Evolutionary conservation across 2,888 invertebrate species (phyloP).

Genomic region (Microctonus brassicae): DNA sequence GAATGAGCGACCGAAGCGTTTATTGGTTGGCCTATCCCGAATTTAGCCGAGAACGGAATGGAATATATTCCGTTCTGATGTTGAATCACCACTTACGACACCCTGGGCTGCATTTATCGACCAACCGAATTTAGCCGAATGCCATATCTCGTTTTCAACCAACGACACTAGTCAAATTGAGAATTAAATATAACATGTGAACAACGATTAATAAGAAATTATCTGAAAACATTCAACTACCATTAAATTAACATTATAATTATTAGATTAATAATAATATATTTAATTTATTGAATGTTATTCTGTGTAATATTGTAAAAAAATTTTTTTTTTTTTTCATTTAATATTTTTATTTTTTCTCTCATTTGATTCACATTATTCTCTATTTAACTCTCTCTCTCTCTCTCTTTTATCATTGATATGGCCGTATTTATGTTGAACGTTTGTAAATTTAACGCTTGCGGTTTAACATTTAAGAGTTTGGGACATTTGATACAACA

Average conservation of each 20-base stretch:
- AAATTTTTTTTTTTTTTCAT: no score
- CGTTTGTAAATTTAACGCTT: slow-evolving; percentile 90
- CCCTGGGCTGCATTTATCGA: slow-evolving; percentile 62
- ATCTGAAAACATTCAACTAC: no score
- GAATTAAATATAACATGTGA: not conserved
- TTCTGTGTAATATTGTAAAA: not conserved
- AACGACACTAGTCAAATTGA: slow-evolving; percentile 42
- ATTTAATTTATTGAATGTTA: not conserved
- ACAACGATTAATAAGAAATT: not conserved
- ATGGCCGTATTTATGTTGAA: slow-evolving; percentile 94
- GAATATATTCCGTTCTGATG: slow-evolving; percentile 55
- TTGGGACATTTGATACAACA: slow-evolving; percentile 87
- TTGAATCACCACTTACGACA: slow-evolving; percentile 52
- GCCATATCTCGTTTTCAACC: slow-evolving; percentile 48
- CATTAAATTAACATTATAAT: not conserved
- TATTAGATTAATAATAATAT: not conserved
- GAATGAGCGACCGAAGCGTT: slow-evolving; percentile 64
- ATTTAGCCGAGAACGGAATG: slow-evolving; percentile 47
- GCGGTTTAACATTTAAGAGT: slow-evolving; percentile 86
- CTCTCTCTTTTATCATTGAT: slow-evolving; percentile 56
- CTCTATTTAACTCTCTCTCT: not conserved
- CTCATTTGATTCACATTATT: slow-evolving; percentile 33
- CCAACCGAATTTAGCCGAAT: slow-evolving; percentile 66
- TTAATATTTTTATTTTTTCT: not conserved
- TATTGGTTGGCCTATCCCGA: slow-evolving; percentile 42